Evolutionary conservation across 2,113 vertebrate species (phyloP), one percentile per base, ranked within the genome.

Genomic region (Dipodomys ordii): DNA sequence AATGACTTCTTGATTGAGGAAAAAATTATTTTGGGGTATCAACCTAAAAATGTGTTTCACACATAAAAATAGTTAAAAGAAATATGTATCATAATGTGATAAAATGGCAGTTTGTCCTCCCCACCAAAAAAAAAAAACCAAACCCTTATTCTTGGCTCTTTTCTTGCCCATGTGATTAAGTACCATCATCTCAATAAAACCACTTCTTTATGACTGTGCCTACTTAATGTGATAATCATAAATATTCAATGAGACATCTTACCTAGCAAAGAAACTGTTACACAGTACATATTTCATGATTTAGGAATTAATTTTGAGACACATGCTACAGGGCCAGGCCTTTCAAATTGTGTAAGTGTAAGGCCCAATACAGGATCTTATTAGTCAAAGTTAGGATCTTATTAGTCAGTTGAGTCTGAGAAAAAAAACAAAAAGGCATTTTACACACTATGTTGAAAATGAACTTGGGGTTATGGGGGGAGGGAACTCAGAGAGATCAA

Each of bases 21-120:
- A 92, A 76, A 91, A 64, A 32, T 12, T 35, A 79, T 77, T 93
- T 74, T 5, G 1, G 71, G 83, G n/a, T 13, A 35, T 69, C 77
- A 94, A 22, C n/a, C 60, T 91, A 77, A 79, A 85, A 86, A 91
- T 88, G 82, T 16, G 44, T 68, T 78, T 78, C 57, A 93, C 27
- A 91, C 18, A 71, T 79, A 77, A 2, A 82, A 15, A 95, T 27
- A 93, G 69, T 90, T 60, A 73, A 72, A 39, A 84, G 20, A 20
- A 88, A 57, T 22, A 35, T 13, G 62, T 15, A 60, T 53, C 32
- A 90, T 20, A 80, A 95, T 3, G 15, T 68, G 35, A 84, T 89
- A 81, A 92, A 73, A 83, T 1, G 13, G 15, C 46, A 92, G 46
- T 25, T 62, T 60, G 23, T 85, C 49, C 49, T 49, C 12, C 49